Conservation (phyloP, 2,113 vertebrate species). For the Oreochromis spilurus region DNA sequence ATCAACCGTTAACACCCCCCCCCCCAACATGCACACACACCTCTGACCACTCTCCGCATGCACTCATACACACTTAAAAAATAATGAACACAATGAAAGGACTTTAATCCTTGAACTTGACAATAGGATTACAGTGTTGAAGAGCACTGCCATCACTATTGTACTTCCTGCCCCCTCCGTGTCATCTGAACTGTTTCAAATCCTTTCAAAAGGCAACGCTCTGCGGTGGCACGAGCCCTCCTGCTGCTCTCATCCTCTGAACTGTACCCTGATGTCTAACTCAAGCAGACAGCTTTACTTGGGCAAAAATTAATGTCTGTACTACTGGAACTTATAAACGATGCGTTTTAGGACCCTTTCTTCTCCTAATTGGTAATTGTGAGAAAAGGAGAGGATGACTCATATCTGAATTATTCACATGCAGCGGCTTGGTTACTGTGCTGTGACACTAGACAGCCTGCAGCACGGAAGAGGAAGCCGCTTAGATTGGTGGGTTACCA, state of each 20-base stretch:
- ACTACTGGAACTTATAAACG: slow-evolving; percentile 17
- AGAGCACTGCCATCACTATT: slow-evolving; percentile 35
- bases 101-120: slow-evolving; percentile 48
- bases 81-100: slow-evolving; percentile 36
- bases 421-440: neutral
- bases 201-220: slow-evolving; percentile 57
- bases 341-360: slow-evolving; percentile 4
- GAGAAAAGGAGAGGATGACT: slow-evolving; percentile 13
- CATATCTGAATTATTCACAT: slow-evolving; percentile 16
- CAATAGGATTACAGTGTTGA: slow-evolving; percentile 62
- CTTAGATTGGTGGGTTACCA: slow-evolving; percentile 4
- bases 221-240: slow-evolving; percentile 35
- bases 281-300: slow-evolving; percentile 55
- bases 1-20: neutral
- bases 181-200: slow-evolving; percentile 62
- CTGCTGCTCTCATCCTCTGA: slow-evolving; percentile 54
- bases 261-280: slow-evolving; percentile 50
- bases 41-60: neutral
- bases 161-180: slow-evolving; percentile 53
- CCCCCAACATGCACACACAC: neutral
- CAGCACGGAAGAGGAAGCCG: neutral
- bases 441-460: neutral
- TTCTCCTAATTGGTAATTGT: slow-evolving; percentile 33
- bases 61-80: slow-evolving; percentile 4
- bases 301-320: slow-evolving; percentile 39